phyloP scores from a whole-genome alignment of 2,113 vertebrate species.

The Lophochroa leadbeateri region DNA sequence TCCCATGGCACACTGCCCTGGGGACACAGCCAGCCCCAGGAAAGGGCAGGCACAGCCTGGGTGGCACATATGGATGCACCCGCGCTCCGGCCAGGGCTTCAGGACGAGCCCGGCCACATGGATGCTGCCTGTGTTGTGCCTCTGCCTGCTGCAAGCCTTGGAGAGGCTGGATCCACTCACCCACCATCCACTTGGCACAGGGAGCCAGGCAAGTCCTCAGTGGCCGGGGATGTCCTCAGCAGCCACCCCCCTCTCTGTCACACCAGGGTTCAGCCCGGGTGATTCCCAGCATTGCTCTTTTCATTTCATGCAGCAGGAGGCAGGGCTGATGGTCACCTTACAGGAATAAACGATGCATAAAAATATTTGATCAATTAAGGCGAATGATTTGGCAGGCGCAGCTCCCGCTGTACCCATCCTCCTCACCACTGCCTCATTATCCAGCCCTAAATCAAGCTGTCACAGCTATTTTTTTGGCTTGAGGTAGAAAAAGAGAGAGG shows the following conservation, averaged over 20 bases:
- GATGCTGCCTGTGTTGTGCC: not conserved
- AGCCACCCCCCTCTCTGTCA: not conserved
- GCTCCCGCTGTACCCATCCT: conserved; percentile 37
- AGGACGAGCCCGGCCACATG: not conserved
- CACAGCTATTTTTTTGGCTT: not conserved
- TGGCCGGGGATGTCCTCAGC: accelerated
- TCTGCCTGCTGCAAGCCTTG: not conserved
- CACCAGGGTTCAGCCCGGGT: not conserved
- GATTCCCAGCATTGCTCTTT: conserved; percentile 10
- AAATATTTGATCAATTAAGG: conserved; percentile 67
- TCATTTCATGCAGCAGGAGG: not conserved
- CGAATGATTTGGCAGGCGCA: conserved; percentile 25
- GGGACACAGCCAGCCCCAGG: not conserved
- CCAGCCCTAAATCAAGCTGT: conserved; percentile 56
- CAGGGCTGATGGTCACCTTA: conserved; percentile 4
- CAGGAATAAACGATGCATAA: conserved; percentile 56
- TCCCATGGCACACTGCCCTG: accelerated
- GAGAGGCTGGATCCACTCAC: accelerated
- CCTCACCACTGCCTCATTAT: conserved; percentile 50
- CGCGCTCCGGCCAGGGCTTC: accelerated
- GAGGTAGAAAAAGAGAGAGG: not conserved
- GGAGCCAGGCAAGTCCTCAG: not conserved
- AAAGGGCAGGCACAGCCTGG: not conserved
- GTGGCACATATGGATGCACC: not conserved
- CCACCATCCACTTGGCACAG: not conserved